Evolutionary conservation across 2,888 invertebrate genomes (phyloP).

Genomic region (Actias luna): DNA sequence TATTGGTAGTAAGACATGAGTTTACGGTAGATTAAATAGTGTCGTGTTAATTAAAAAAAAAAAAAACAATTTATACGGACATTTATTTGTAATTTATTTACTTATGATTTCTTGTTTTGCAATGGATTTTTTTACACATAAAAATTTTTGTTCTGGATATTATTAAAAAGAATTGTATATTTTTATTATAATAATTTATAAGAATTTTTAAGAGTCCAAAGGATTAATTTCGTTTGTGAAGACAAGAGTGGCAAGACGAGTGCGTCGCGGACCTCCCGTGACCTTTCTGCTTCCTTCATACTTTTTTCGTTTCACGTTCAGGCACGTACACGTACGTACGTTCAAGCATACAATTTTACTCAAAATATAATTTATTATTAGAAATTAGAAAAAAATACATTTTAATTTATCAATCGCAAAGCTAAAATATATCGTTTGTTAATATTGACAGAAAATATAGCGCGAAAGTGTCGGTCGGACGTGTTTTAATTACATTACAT

Average conservation of each 20-base stretch:
- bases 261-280: conserved; percentile 66
- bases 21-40: not conserved
- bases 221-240: conserved; percentile 39
- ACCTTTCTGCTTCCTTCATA: conserved; percentile 44
- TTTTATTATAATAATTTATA: conserved; percentile 17
- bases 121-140: not conserved
- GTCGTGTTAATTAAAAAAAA: not conserved
- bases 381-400: too few species aligned
- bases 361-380: not conserved
- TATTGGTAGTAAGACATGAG: not conserved
- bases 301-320: conserved; percentile 19
- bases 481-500: too few species aligned
- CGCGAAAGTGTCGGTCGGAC: too few species aligned
- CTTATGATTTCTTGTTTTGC: not conserved
- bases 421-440: too few species aligned
- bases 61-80: not conserved
- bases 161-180: not conserved
- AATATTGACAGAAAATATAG: too few species aligned
- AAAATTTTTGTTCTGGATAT: not conserved
- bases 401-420: too few species aligned
- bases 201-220: conserved; percentile 16
- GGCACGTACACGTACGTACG: conserved; percentile 18
- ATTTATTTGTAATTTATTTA: not conserved
- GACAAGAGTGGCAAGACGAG: conserved; percentile 50
- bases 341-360: not conserved